Evolutionary conservation across 1,140 invertebrate species (phyloP).

Genomic region (Cydia pomonella): DNA sequence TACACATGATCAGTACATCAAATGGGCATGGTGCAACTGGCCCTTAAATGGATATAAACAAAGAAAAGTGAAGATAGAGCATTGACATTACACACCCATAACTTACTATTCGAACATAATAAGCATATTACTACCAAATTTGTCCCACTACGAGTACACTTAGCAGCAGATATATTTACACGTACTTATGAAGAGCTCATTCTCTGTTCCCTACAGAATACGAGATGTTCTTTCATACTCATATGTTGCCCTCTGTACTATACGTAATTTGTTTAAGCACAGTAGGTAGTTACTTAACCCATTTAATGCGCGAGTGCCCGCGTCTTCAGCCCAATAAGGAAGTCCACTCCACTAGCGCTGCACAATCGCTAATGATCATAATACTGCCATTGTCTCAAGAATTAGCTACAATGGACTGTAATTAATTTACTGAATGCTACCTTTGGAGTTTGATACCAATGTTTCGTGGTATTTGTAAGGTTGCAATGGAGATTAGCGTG

Average conservation of each 20-base stretch:
- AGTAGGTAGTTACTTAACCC: constrained; percentile 6
- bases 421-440: constrained; percentile 8
- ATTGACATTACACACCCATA: background rate
- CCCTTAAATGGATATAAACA: background rate
- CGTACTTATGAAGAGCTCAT: background rate
- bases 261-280: background rate
- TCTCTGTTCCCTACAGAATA: background rate
- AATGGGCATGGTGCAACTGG: no score
- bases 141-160: background rate
- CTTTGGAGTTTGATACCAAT: background rate
- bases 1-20: no score
- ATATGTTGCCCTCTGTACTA: background rate
- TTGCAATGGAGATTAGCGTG: background rate
- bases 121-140: no score
- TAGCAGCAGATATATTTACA: background rate
- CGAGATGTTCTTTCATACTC: background rate
- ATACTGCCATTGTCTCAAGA: constrained; percentile 10
- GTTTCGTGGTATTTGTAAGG: background rate
- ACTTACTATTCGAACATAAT: no score
- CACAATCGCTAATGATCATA: constrained; percentile 38
- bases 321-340: constrained; percentile 39
- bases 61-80: background rate
- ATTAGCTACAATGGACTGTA: background rate
- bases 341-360: constrained; percentile 37
- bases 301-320: constrained; percentile 3